Percentiles rank a stretch among this genome's conserved stretches.
Conservation (phyloP, 2,113 vertebrate species). For the Elephantulus edwardii region DNA sequence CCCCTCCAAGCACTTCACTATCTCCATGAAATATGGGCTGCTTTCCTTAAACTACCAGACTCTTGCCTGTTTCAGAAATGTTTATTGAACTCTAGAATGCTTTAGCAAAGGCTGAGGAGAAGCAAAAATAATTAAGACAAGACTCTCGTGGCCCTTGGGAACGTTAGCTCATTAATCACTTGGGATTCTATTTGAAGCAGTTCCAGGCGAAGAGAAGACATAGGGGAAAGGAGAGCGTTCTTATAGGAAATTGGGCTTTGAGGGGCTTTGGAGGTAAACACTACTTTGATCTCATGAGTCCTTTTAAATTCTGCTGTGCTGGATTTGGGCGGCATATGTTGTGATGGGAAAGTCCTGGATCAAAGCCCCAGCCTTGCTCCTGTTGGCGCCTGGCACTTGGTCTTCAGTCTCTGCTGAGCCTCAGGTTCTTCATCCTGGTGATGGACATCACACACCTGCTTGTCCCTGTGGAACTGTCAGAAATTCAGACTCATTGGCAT, state of each 20-base stretch:
- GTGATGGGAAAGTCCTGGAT: neutral
- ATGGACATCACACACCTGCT: neutral
- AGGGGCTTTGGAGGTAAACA: neutral
- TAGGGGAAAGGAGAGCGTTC: neutral
- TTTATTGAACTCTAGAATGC: neutral
- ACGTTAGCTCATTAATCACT: neutral
- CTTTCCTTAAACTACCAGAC: neutral
- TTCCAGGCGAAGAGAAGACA: neutral
- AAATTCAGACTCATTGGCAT: no score
- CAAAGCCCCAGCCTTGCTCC: no score
- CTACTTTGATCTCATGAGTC: neutral
- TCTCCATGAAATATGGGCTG: neutral
- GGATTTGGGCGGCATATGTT: neutral
- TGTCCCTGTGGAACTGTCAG: no score
- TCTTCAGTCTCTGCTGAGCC: neutral
- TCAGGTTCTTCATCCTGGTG: neutral
- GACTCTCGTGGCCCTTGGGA: neutral
- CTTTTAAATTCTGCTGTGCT: neutral
- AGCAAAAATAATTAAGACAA: neutral
- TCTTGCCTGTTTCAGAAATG: neutral
- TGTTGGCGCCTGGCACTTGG: neutral
- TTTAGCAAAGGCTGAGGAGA: neutral
- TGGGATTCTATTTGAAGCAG: neutral
- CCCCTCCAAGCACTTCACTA: neutral
- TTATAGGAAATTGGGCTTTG: neutral